Percentiles rank a stretch among this genome's conserved stretches.
Conservation (phyloP, 2,797 vertebrate species). For the Masticophis lateralis region DNA sequence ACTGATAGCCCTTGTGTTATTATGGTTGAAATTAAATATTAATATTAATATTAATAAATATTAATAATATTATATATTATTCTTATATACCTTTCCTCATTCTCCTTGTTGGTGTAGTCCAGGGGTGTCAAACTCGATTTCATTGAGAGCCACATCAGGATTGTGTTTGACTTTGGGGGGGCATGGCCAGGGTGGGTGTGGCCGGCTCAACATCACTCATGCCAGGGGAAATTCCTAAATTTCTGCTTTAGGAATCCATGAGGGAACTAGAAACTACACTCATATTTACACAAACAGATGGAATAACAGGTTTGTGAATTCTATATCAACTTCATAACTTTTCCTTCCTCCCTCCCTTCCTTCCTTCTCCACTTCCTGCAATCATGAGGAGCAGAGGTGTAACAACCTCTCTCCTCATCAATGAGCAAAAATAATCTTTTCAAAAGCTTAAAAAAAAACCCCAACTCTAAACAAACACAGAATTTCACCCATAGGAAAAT, state of each 20-base stretch:
- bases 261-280: background rate
- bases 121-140: no score
- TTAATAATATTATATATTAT: no score
- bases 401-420: background rate
- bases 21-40: no score
- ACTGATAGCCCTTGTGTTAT: no score
- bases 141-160: no score
- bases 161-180: no score
- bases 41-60: no score
- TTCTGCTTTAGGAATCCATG: background rate
- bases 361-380: no score
- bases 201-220: no score
- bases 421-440: background rate
- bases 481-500: background rate
- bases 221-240: no score
- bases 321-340: background rate
- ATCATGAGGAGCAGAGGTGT: background rate
- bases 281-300: background rate
- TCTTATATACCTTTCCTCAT: background rate
- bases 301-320: background rate
- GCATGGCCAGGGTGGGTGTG: no score
- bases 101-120: background rate
- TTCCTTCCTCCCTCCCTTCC: no score
- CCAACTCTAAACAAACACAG: background rate
- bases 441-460: background rate